Base-by-base conservation (phyloP, 2,888 invertebrate species). In the Autographa gamma region DNA sequence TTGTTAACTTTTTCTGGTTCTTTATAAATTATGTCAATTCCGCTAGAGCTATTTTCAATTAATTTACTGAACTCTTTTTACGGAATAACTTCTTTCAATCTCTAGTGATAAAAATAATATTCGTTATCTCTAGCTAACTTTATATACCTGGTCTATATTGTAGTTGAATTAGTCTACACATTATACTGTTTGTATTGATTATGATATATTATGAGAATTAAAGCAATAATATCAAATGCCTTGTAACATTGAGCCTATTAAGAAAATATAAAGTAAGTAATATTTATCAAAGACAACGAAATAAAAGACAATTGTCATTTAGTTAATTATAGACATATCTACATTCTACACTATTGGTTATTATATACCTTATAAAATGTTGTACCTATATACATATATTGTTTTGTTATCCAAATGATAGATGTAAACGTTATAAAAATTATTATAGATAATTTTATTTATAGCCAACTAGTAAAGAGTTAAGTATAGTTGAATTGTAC, bases 351-450 rank as follows among this genome's bases (percentile, higher is more conserved):
- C n/a, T n/a, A 48, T n/a, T n/a, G n/a, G 8, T 48, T n/a, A 48
- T n/a, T 48, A 48, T 16, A 48, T 48, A n/a, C 6, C n/a, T n/a
- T n/a, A 43, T 4, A 5, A 16, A 43, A 16, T n/a, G 48, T 48
- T 48, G 48, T 48, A 48, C n/a, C 48, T n/a, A n/a, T 48, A 48
- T 48, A 48, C 48, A 43, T n/a, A 43, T 48, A n/a, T 48, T 16
- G 4, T 48, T 48, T 48, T 48, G 14, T 43, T 16, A 48, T 48
- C 7, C n/a, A 48, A 48, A 1, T n/a, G n/a, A n/a, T 48, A 48
- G 16, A 38, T 4, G 16, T 16, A 43, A 43, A 43, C 3, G 7
- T 43, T 38, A 38, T 38, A 38, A 38, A n/a, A n/a, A 43, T 13
- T 13, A 14, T 2, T 43, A n/a, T n/a, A 48, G 48, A 1, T 16